Base-by-base conservation (phyloP, 2,888 invertebrate species). In the Parnassius smintheus region DNA sequence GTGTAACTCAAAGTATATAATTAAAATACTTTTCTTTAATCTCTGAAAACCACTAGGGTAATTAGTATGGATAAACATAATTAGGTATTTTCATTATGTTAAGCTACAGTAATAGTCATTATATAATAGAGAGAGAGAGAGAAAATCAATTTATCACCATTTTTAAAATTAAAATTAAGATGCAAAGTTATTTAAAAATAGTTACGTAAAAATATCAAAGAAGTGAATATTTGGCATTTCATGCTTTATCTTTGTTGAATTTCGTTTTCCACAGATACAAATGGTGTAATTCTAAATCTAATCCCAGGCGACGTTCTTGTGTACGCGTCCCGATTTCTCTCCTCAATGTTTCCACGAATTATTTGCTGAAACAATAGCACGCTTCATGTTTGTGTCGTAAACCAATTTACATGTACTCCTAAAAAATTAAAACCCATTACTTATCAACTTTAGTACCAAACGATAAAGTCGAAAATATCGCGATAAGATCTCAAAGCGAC, bases 361-460 rank as follows among this genome's bases (percentile, higher is more conserved):
- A 91, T 91, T 91, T 90, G 85, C 87, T 87, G 81, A 87, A 88
- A 88, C 89, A 90, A 91, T 88, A 89, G 79, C 82, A 82, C 80
- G 76, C 75, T 86, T 81, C 75, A 78, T 79, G 77, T 85, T 81
- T 83, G 80, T 79, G 74, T 74, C 77, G 74, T 75, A 77, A 75
- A 77, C 78, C 70, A 78, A 74, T 62, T 69, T 66, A 67, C 65
- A 53, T 66, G 53, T 54, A 58, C 53, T 35, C 10, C 53, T 46
- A 46, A 62, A 60, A 48, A 42, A 60, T 64, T 65, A 65, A 53
- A 62, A 65, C 63, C 48, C 59, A 61, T 54, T 54, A 63, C 55
- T 12, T 25, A 0, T 49, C 42, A 44, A 65, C 65, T 68, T 70
- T 77, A 71, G 66, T 55, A 25, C 62, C 4, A 57, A 4, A 44